These are phyloP conservation scores for Bombylius major DNA, from an alignment of 2,888 invertebrate species.

Conservation along the genomic window DNA sequence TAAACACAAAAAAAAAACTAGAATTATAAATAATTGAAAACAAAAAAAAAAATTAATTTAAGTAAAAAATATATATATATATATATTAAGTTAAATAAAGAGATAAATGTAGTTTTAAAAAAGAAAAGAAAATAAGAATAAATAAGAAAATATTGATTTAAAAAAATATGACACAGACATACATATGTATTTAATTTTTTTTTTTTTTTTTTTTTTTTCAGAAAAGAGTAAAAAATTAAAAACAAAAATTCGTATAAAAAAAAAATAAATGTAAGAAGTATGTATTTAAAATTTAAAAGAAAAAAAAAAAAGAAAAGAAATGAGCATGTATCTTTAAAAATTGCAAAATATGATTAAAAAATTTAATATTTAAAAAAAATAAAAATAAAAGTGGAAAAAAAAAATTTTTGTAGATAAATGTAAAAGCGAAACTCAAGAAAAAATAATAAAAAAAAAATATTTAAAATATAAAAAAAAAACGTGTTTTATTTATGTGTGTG, in stretches of 20 bases:
- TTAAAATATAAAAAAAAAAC: slow-evolving; percentile 5
- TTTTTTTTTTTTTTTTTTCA: too few relatives aligned
- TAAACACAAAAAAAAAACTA: background rate
- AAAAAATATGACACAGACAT: too few relatives aligned
- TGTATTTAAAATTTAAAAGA: background rate
- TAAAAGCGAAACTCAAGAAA: slow-evolving; percentile 12
- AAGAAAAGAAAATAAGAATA: background rate
- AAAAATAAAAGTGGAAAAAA: slow-evolving; percentile 3
- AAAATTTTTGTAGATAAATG: slow-evolving; percentile 17
- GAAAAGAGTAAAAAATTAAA: background rate
- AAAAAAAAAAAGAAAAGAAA: background rate
- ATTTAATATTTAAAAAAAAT: slow-evolving; percentile 1
- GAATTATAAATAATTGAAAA: background rate
- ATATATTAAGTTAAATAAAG: background rate
- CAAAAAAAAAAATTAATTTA: background rate
- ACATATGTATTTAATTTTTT: too few relatives aligned
- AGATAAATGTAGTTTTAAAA: background rate
- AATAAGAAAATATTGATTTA: background rate
- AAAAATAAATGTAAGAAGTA: background rate
- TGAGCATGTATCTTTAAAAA: background rate
- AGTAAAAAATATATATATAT: background rate
- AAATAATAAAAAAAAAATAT: slow-evolving; percentile 12
- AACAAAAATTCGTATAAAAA: background rate
- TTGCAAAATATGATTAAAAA: slow-evolving; percentile 1
- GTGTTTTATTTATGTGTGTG: too few relatives aligned